These are phyloP conservation scores for Emydocephalus ijimae DNA, from an alignment of 2,113 vertebrate species.

Conservation along the genomic window DNA sequence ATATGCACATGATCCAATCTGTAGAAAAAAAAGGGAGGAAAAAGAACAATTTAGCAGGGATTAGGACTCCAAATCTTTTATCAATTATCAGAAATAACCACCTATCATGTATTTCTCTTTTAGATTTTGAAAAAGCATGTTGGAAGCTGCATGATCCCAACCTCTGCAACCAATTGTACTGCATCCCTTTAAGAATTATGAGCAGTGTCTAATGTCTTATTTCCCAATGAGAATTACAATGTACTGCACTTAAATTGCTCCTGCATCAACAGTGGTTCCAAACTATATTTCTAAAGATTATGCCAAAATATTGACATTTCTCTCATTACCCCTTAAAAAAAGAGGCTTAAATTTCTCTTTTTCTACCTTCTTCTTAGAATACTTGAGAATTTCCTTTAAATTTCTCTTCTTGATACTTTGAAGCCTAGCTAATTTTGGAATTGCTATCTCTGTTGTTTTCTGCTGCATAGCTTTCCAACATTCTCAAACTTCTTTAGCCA, in stretches of 20 bases:
- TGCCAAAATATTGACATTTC: not conserved
- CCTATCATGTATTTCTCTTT: not conserved
- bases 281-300: not conserved
- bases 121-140: not conserved
- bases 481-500: not conserved
- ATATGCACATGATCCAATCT: slow-evolving; percentile 72
- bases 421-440: not conserved
- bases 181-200: not conserved
- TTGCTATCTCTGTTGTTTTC: not conserved
- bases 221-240: not conserved
- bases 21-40: not conserved
- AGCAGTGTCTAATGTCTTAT: not conserved
- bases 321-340: not conserved
- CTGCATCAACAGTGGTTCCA: not conserved
- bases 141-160: not conserved
- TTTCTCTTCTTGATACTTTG: not conserved
- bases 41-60: not conserved
- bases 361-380: not conserved
- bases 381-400: not conserved
- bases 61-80: not conserved
- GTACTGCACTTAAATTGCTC: not conserved
- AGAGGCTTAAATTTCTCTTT: not conserved
- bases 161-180: not conserved
- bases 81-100: not conserved
- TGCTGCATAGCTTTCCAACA: not conserved